These are phyloP conservation scores for Addax nasomaculatus DNA, from an alignment of 2,113 vertebrate species.

Conservation along the genomic window DNA sequence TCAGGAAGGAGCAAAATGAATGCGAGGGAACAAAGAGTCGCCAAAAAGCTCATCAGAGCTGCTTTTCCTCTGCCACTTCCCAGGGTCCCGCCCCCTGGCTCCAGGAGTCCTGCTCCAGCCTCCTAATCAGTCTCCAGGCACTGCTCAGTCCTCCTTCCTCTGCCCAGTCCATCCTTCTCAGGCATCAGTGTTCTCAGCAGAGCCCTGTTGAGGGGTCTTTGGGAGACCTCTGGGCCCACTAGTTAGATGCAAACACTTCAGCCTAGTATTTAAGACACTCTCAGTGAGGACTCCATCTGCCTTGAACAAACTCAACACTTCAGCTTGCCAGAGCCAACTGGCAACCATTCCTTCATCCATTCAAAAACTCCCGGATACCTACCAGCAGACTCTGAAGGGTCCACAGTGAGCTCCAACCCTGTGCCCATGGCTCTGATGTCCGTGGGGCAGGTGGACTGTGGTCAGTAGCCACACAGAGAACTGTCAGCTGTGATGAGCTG, in stretches of 20 bases:
- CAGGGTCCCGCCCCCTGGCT: background rate
- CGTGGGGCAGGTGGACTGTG: fast-evolving
- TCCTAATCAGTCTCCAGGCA: background rate
- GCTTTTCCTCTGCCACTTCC: background rate
- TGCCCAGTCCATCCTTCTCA: background rate
- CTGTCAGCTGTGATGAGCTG: background rate
- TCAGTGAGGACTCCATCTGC: background rate
- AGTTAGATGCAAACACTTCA: background rate
- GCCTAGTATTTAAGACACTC: background rate
- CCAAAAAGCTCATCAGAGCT: background rate
- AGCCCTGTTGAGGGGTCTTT: background rate
- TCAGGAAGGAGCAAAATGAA: background rate
- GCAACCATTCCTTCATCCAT: background rate
- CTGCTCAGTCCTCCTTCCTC: background rate
- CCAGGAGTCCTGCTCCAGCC: background rate
- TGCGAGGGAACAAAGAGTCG: background rate
- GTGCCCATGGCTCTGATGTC: background rate
- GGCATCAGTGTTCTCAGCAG: background rate
- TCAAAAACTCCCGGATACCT: background rate
- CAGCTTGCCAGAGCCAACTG: background rate
- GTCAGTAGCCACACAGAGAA: background rate
- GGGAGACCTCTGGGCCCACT: background rate
- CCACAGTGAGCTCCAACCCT: background rate
- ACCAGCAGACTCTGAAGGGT: background rate
- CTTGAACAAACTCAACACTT: background rate